Base-by-base conservation (phyloP, 35 echinoderm and acorn worm species). In the Lytechinus variegatus region DNA sequence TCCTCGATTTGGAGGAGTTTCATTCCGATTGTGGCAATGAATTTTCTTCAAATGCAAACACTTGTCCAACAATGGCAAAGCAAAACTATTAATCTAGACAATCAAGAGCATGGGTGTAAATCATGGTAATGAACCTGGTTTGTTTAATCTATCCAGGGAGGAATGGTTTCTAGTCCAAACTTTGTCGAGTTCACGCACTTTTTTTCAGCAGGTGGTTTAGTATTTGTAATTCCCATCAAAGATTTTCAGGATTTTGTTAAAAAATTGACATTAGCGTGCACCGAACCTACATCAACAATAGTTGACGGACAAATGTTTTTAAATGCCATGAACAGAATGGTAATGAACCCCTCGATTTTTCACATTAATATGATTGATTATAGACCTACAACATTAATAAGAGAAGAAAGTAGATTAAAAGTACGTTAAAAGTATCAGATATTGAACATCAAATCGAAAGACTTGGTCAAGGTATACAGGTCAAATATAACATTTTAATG, bases 11-110 rank as follows among this genome's bases (percentile, higher is more conserved):
- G 12, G n/a, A 79, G 21, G 19, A 79, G 66, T 79, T 79, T 79
- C 66, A 24, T n/a, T 79, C 19, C 4, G n/a, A 54, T 90, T 52
- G 52, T 54, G 88, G 88, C n/a, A 90, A 90, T 90, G 88, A 90
- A 54, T 54, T 58, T 13, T 58, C 13, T 90, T 52, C 33, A 90
- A 90, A 90, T 52, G 88, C 88, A 90, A 90, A 90, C 52, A 90
- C 52, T 90, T 21, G 14, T 90, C 88, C 9, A 90, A 90, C 88
- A 90, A 90, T 90, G 12, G 88, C 66, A 79, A 79, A 79, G 66
- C 66, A 79, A 79, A 79, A 79, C 66, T 79, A 79, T 79, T 79
- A 79, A 71, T 71, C 12, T 71, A 71, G 61, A 71, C 1, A 19
- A 71, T n/a, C 33, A 19, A n/a, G 6, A 27, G 66, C n/a, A 79